Conservation (phyloP, 2,113 vertebrate species). For the Zapus hudsonius region DNA sequence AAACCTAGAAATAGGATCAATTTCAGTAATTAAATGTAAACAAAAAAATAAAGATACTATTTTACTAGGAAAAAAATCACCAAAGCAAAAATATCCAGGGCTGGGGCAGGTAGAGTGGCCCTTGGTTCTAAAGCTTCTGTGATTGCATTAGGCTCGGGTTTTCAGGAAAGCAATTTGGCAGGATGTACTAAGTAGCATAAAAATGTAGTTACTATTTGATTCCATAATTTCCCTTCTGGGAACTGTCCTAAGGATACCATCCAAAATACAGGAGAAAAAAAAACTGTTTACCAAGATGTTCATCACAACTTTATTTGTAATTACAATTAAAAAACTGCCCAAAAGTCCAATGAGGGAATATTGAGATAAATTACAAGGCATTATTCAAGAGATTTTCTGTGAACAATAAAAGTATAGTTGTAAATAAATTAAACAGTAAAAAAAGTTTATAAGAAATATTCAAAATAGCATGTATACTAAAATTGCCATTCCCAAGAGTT, state of each 20-base stretch:
- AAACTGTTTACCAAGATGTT: constrained; percentile 46
- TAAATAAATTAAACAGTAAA: constrained; percentile 56
- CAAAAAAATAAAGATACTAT: constrained; percentile 20
- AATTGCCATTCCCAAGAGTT: not conserved
- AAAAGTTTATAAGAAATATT: constrained; percentile 34
- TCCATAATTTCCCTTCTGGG: constrained; percentile 47
- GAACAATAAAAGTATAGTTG: constrained; percentile 33
- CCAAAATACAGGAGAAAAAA: constrained; percentile 6
- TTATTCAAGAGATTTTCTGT: constrained; percentile 39
- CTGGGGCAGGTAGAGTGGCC: not conserved
- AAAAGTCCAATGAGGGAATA: constrained; percentile 36
- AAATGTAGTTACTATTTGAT: constrained; percentile 57
- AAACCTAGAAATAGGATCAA: not conserved
- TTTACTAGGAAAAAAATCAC: constrained; percentile 15
- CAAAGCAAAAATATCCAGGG: constrained; percentile 20
- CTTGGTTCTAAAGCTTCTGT: not conserved
- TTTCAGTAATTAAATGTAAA: constrained; percentile 27
- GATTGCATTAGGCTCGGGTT: not conserved
- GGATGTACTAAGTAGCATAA: not conserved
- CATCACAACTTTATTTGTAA: constrained; percentile 39
- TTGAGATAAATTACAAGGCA: constrained; percentile 39
- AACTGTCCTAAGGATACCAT: constrained; percentile 31
- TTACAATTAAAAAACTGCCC: constrained; percentile 24
- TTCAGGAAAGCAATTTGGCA: constrained; percentile 48
- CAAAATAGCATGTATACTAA: constrained; percentile 36